Conservation (phyloP, 2,888 invertebrate species). For the Ecdyonurus torrentis region DNA sequence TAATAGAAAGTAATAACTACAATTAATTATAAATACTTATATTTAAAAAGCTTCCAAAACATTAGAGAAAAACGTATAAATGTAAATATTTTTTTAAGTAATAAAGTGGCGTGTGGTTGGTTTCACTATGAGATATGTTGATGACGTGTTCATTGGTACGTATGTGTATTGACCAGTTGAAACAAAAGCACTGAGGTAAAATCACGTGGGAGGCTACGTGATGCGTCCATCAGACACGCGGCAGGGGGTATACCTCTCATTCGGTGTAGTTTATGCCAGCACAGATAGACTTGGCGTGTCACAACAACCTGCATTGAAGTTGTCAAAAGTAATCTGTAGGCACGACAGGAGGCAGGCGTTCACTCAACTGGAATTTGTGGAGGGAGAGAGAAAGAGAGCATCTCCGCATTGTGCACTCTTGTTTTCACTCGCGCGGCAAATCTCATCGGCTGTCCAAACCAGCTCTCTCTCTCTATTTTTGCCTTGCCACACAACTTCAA, state of each 20-base stretch:
- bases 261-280: too few species aligned
- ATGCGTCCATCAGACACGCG: neutral
- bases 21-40: too few species aligned
- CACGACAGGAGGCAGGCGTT: neutral
- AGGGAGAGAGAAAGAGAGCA: neutral
- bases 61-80: neutral
- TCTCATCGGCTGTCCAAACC: neutral
- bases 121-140: neutral
- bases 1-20: too few species aligned
- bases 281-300: too few species aligned
- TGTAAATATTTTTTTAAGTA: neutral
- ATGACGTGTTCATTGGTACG: neutral
- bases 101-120: neutral
- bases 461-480: neutral
- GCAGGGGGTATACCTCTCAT: neutral
- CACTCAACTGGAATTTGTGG: neutral
- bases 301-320: neutral
- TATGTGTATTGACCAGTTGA: neutral
- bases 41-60: too few species aligned
- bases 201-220: neutral
- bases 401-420: neutral
- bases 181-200: neutral
- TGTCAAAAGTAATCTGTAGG: constrained; percentile 2
- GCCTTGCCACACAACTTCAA: neutral
- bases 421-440: neutral